phyloP scores from a whole-genome alignment of 2,888 invertebrate genomes.

The Ennomos quercinarius region DNA sequence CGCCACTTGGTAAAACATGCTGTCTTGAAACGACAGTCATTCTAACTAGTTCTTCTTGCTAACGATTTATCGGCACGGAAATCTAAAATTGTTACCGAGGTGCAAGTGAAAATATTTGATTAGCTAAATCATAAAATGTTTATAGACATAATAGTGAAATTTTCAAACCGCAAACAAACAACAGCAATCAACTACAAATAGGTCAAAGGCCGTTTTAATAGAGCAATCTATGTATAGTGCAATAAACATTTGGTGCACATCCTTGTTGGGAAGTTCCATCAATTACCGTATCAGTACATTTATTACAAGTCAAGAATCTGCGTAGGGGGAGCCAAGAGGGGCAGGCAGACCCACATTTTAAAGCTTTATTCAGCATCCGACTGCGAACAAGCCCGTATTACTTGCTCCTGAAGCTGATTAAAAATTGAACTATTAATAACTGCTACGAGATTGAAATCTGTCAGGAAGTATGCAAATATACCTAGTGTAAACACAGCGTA shows the following conservation, averaged over 20 bases:
- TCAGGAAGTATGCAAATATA: conserved; percentile 1
- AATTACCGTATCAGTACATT: conserved; percentile 30
- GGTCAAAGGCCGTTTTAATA: neutral
- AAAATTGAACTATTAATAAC: conserved; percentile 10
- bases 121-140: too few relatives aligned
- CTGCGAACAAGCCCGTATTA: conserved; percentile 25
- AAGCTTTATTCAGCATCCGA: conserved; percentile 37
- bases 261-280: conserved; percentile 28
- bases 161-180: too few relatives aligned
- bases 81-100: too few relatives aligned
- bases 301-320: conserved; percentile 29
- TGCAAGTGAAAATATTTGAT: too few relatives aligned
- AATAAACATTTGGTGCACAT: conserved; percentile 40
- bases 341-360: conserved; percentile 29
- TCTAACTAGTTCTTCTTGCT: too few relatives aligned
- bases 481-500: conserved; percentile 17
- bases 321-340: conserved; percentile 29
- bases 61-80: too few relatives aligned
- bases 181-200: too few relatives aligned
- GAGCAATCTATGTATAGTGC: conserved; percentile 13
- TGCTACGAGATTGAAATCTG: neutral
- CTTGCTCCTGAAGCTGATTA: neutral
- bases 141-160: too few relatives aligned
- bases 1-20: neutral
- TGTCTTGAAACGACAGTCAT: neutral